Evolutionary conservation across 1,140 invertebrate genomes (phyloP).

Genomic region (Druon quercuslanigerum): DNA sequence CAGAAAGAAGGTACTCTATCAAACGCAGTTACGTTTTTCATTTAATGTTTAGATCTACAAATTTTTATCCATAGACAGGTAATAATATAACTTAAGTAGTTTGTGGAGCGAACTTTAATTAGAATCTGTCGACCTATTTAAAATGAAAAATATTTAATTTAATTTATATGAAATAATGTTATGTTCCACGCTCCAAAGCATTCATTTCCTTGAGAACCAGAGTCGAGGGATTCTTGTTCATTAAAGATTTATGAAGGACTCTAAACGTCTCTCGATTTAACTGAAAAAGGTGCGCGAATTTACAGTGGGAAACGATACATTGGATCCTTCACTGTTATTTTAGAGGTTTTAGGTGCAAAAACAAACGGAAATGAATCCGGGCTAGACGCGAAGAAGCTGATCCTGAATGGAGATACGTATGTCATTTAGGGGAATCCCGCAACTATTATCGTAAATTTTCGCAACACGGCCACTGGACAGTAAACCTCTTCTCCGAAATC

Average conservation of each 20-base stretch:
- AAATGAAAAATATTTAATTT: not conserved
- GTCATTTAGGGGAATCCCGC: not conserved
- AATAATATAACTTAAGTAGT: too few relatives aligned
- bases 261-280: not conserved
- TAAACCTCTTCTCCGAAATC: slow-evolving; percentile 4
- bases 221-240: not conserved
- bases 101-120: not conserved
- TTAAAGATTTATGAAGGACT: not conserved
- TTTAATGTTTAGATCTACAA: too few relatives aligned
- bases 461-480: not conserved
- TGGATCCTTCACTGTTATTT: not conserved
- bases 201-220: not conserved
- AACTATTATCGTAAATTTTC: slow-evolving; percentile 17
- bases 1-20: too few relatives aligned
- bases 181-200: not conserved
- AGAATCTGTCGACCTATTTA: not conserved
- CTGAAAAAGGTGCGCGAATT: slow-evolving; percentile 17
- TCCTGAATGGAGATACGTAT: not conserved
- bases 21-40: too few relatives aligned
- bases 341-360: not conserved
- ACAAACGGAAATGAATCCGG: slow-evolving; percentile 6
- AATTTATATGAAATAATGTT: too few relatives aligned
- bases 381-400: slow-evolving; percentile 17
- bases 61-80: too few relatives aligned
- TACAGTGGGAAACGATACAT: not conserved